Evolutionary conservation across 1,140 invertebrate genomes (phyloP).

Genomic region (Spodoptera frugiperda): DNA sequence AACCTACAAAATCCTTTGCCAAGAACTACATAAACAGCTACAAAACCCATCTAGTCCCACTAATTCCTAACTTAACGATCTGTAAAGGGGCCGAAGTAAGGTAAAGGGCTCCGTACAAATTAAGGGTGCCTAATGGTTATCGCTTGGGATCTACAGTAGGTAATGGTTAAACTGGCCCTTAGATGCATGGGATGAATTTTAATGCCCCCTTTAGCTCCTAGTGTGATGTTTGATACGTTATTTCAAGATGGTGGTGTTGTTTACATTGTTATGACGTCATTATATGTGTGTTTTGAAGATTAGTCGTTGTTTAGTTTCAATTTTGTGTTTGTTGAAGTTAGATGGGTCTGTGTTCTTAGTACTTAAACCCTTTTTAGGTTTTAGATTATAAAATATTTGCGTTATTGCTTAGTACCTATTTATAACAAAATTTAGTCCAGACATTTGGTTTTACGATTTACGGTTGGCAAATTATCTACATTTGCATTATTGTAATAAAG

Average conservation of each 20-base stretch:
- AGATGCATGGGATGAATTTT: slow-evolving; percentile 79
- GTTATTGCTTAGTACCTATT: too few relatives aligned
- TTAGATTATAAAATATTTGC: not conserved
- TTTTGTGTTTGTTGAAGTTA: not conserved
- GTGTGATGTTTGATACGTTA: slow-evolving; percentile 7
- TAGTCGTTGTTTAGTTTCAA: not conserved
- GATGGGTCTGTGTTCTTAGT: too few relatives aligned
- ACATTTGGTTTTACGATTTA: too few relatives aligned
- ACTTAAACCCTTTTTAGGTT: not conserved
- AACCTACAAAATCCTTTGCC: too few relatives aligned
- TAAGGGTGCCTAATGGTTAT: slow-evolving; percentile 84
- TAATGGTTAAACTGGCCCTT: slow-evolving; percentile 69
- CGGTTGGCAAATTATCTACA: too few relatives aligned
- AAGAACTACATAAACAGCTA: not conserved
- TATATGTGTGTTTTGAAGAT: not conserved
- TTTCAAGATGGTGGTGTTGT: slow-evolving; percentile 25
- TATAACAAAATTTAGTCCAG: too few relatives aligned
- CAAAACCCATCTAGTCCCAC: slow-evolving; percentile 56
- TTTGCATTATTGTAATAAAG: too few relatives aligned
- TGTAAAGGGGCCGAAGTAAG: slow-evolving; percentile 83
- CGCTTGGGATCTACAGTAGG: slow-evolving; percentile 66
- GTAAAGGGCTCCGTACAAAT: slow-evolving; percentile 80
- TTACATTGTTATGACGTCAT: not conserved
- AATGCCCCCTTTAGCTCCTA: slow-evolving; percentile 60
- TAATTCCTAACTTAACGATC: slow-evolving; percentile 72